These are phyloP conservation scores for Empis stercorea DNA, from an alignment of 2,888 invertebrate genomes.

Conservation along the genomic window DNA sequence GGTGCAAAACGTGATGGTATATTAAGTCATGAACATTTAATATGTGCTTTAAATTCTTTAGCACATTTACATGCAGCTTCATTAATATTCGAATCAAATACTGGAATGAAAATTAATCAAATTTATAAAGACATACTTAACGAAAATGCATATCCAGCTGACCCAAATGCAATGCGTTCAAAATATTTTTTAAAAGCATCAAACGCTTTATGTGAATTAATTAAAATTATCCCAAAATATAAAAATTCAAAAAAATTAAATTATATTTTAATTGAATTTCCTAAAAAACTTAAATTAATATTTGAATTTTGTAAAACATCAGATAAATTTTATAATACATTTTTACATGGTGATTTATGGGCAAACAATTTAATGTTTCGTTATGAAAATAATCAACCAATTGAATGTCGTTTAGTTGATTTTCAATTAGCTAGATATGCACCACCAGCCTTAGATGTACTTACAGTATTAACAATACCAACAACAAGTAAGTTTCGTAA, in stretches of 20 bases:
- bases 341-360: conserved; percentile 39
- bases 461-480: conserved; percentile 39
- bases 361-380: conserved; percentile 37
- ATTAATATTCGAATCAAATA: conserved; percentile 31
- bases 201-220: conserved; percentile 25
- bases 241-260: conserved; percentile 16
- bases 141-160: conserved; percentile 33
- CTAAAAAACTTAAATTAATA: conserved; percentile 19
- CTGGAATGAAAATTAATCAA: conserved; percentile 18
- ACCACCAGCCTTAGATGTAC: conserved; percentile 50
- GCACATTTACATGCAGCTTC: conserved; percentile 37
- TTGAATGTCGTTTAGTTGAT: conserved; percentile 52
- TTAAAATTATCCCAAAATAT: conserved; percentile 28
- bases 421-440: conserved; percentile 54
- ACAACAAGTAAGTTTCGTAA: conserved; percentile 35
- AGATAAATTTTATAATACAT: conserved; percentile 29
- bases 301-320: conserved; percentile 30
- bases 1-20: conserved; percentile 23
- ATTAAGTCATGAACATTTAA: conserved; percentile 33
- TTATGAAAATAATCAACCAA: conserved; percentile 33
- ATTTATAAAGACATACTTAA: conserved; percentile 23
- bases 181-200: conserved; percentile 24
- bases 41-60: conserved; percentile 29
- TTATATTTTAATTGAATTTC: conserved; percentile 22
- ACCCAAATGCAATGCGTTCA: conserved; percentile 19